Conservation (phyloP, 2,888 invertebrate genomes). For the Drosophila kanekoi region DNA sequence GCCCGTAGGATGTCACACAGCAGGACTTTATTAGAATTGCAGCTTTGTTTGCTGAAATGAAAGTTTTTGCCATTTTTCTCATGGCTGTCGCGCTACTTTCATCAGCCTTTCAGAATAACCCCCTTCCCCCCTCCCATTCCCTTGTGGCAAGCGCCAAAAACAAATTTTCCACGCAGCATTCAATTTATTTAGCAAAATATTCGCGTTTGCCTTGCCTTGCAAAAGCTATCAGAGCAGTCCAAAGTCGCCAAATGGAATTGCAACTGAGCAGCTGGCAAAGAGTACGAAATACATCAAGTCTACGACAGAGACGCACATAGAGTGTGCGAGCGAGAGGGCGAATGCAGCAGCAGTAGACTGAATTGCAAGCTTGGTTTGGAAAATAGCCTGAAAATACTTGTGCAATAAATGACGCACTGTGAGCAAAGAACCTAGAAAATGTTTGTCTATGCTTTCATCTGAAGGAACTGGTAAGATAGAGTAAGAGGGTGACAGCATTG, state of each 20-base stretch:
- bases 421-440: neutral
- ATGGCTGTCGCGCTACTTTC: slow-evolving; percentile 19
- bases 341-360: neutral
- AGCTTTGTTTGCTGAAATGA: slow-evolving; percentile 51
- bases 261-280: neutral
- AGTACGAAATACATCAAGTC: neutral
- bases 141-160: neutral
- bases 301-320: neutral
- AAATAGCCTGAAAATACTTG: neutral
- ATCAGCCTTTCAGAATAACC: neutral
- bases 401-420: slow-evolving; percentile 1
- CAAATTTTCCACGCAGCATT: slow-evolving; percentile 21
- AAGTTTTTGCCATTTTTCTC: slow-evolving; percentile 39
- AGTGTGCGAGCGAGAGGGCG: slow-evolving; percentile 1
- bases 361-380: neutral
- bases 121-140: neutral
- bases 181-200: slow-evolving; percentile 57
- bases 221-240: slow-evolving; percentile 11
- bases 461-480: neutral
- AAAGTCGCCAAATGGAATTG: slow-evolving; percentile 27
- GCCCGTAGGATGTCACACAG: slow-evolving; percentile 7
- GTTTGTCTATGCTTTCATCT: neutral
- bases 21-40: slow-evolving; percentile 54
- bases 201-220: slow-evolving; percentile 10
- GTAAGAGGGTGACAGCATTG: neutral